Evolutionary conservation across 2,888 invertebrate species (phyloP), one percentile per base, ranked within the genome.

Genomic region (Saturnia japonica): DNA sequence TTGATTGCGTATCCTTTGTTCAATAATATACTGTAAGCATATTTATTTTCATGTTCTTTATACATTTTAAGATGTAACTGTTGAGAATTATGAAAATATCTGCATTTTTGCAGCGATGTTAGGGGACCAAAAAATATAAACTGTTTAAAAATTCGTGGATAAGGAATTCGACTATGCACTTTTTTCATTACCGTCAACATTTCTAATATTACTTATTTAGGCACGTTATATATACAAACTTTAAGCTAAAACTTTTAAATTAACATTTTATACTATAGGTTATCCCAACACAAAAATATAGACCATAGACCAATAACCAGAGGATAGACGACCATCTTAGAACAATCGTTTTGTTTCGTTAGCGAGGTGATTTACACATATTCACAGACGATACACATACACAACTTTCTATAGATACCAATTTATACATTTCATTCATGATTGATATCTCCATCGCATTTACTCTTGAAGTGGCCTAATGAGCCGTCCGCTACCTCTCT

Each of bases 41-140:
- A 88, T 73, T 73, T 79, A 76, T 92, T 94, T 83, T 95, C 95
- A 76, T 84, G 78, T 81, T 94, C 93, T 78, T 83, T 77, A 74
- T 74, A 89, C 85, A 91, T 87, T 88, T 88, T 90, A n/a, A 74
- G 69, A 76, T 74, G 76, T 67, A 86, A 74, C 57, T 54, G 80
- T 40, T 82, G 71, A 74, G 76, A 82, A 70, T 64, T 77, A 74
- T 88, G 83, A 68, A 91, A 72, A 74, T 74, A 73, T 78, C 82
- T 81, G 68, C 69, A 72, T 74, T 72, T 81, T 74, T 73, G 76
- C 71, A 77, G 62, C 45, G 72, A 72, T 75, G 74, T 72, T 60
- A 54, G 68, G 28, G 76, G 72, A 57, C 72, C 71, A 42, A 70
- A 34, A 6, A 73, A 9, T 16, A 60, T 40, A 28, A 74, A 0